phyloP scores from a whole-genome alignment of 2,888 invertebrate genomes.

The Orthonevra nobilis region DNA sequence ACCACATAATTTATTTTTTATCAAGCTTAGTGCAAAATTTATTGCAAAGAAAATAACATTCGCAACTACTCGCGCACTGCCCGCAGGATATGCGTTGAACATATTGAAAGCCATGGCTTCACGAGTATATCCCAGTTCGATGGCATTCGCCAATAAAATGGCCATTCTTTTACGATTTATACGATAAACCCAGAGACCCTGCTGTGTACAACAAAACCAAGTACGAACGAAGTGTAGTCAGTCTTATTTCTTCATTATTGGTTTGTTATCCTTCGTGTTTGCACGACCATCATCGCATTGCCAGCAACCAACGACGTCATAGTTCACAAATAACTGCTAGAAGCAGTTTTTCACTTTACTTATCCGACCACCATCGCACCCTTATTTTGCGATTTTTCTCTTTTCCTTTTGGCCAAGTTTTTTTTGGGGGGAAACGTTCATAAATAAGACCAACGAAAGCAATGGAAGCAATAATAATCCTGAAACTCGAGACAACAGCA shows the following conservation, averaged over 20 bases:
- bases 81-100: constrained; percentile 3
- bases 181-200: background rate
- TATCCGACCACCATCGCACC: too few relatives aligned
- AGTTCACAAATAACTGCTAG: constrained; percentile 56
- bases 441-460: constrained; percentile 13
- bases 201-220: too few relatives aligned
- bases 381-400: too few relatives aligned
- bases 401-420: background rate
- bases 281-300: constrained; percentile 31
- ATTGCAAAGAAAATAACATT: too few relatives aligned
- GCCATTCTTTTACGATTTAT: background rate
- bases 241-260: constrained; percentile 6
- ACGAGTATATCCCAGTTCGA: constrained; percentile 1
- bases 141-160: background rate
- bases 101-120: background rate
- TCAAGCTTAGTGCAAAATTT: too few relatives aligned
- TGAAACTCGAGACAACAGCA: too few relatives aligned
- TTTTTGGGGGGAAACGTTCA: background rate
- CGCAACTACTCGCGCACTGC: too few relatives aligned
- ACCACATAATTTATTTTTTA: too few relatives aligned
- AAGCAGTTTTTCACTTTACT: constrained; percentile 44
- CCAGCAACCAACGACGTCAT: constrained; percentile 21
- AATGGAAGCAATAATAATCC: constrained; percentile 53
- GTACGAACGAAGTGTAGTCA: too few relatives aligned
- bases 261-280: constrained; percentile 34